phyloP scores from a whole-genome alignment of 2,797 vertebrate species.

The Gorsachius magnificus region DNA sequence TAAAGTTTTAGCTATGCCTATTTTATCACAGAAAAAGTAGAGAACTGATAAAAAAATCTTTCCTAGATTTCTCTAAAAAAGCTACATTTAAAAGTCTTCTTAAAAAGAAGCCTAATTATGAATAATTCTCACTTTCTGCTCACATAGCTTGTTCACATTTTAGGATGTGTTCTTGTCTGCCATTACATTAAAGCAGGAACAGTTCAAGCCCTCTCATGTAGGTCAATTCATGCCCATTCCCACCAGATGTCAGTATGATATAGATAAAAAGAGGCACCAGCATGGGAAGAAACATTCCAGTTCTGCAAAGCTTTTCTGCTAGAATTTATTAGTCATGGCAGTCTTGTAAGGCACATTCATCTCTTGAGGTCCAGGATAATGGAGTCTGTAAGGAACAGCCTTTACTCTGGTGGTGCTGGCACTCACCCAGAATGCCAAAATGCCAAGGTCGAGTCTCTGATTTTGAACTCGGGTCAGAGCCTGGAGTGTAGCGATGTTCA shows the following conservation, averaged over 20 bases:
- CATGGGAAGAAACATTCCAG: not conserved
- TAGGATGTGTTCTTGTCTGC: not conserved
- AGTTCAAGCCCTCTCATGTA: fast-evolving
- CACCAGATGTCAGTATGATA: slow-evolving; percentile 71
- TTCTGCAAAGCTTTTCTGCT: not conserved
- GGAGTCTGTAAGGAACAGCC: not conserved
- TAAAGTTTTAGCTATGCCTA: not conserved
- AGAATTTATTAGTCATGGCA: not conserved
- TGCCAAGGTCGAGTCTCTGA: not conserved
- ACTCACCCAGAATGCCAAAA: not conserved
- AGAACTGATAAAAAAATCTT: not conserved
- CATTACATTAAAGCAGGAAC: not conserved
- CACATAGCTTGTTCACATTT: not conserved
- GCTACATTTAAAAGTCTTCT: not conserved
- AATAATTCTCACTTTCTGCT: not conserved
- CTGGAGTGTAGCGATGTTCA: not conserved
- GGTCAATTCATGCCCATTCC: not conserved
- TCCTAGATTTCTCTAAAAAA: not conserved
- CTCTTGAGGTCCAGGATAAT: not conserved
- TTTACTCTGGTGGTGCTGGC: not conserved
- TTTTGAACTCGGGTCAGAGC: not conserved
- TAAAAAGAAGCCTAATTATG: not conserved
- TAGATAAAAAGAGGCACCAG: not conserved
- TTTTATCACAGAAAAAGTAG: not conserved
- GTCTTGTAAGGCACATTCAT: not conserved